Evolutionary conservation across 2,113 vertebrate genomes (phyloP).

Genomic region (Pelmatolapia mariae): DNA sequence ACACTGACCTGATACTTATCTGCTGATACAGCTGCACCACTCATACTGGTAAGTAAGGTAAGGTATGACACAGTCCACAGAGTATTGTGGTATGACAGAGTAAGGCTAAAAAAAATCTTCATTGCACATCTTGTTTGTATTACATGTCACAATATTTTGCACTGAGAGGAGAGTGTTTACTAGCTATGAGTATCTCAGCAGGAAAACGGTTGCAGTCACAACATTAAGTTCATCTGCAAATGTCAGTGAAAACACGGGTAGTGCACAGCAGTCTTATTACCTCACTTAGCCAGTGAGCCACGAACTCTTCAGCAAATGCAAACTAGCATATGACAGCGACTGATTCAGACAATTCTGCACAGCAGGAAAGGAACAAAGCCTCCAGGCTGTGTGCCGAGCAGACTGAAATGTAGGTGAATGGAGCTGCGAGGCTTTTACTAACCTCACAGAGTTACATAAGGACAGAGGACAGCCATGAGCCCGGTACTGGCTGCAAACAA

Average conservation of each 20-base stretch:
- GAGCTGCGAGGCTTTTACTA: background rate
- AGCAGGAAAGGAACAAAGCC: background rate
- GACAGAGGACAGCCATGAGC: background rate
- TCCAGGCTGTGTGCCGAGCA: background rate
- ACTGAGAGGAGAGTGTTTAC: background rate
- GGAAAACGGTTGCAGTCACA: background rate
- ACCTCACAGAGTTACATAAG: background rate
- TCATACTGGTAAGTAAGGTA: background rate
- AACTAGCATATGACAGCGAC: background rate
- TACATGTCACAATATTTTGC: background rate
- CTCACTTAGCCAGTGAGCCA: background rate
- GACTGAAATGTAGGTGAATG: background rate
- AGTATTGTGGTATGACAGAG: background rate
- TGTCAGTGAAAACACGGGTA: background rate
- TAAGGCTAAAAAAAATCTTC: background rate
- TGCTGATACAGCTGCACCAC: background rate
- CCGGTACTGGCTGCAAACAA: accelerated
- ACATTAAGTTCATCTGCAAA: background rate
- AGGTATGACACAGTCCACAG: background rate
- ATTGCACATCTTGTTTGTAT: background rate
- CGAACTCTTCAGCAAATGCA: background rate
- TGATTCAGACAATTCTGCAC: background rate
- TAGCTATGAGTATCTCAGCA: background rate
- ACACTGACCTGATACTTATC: background rate
- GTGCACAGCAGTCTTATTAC: background rate